Conservation (phyloP, 2,797 vertebrate species). For the Bufotes viridis region DNA sequence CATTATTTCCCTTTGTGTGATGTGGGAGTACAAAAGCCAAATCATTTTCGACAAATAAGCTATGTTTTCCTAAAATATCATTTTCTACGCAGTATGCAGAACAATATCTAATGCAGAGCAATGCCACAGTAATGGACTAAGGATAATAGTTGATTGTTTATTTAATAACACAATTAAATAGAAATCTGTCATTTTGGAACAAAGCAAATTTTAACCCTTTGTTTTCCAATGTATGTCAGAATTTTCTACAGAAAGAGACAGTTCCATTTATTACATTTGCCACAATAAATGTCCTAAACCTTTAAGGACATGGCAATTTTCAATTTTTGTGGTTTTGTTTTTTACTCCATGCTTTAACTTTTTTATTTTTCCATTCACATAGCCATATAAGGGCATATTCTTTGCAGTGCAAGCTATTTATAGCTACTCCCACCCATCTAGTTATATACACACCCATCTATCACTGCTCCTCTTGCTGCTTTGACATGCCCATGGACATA, state of each 20-base stretch:
- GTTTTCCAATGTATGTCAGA: neutral
- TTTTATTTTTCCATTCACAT: too few relatives aligned
- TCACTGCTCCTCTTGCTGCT: too few relatives aligned
- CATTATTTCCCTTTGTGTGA: constrained; percentile 15
- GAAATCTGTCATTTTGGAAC: neutral
- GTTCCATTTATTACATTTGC: neutral
- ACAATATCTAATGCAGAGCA: neutral
- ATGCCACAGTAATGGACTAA: neutral
- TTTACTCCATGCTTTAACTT: too few relatives aligned
- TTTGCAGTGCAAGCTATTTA: too few relatives aligned
- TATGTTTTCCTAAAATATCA: neutral
- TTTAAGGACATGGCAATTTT: too few relatives aligned
- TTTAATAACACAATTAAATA: neutral
- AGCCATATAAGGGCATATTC: too few relatives aligned
- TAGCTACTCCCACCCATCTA: too few relatives aligned
- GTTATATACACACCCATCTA: too few relatives aligned
- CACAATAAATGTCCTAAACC: too few relatives aligned
- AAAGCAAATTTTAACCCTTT: neutral
- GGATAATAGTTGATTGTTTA: neutral
- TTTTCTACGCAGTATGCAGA: neutral
- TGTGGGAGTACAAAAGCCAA: neutral
- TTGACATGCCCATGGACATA: too few relatives aligned
- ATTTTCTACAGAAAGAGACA: neutral
- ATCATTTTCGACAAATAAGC: neutral
- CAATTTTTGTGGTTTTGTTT: too few relatives aligned